Conservation (phyloP, 2,113 vertebrate genomes). For the Oceanites oceanicus region DNA sequence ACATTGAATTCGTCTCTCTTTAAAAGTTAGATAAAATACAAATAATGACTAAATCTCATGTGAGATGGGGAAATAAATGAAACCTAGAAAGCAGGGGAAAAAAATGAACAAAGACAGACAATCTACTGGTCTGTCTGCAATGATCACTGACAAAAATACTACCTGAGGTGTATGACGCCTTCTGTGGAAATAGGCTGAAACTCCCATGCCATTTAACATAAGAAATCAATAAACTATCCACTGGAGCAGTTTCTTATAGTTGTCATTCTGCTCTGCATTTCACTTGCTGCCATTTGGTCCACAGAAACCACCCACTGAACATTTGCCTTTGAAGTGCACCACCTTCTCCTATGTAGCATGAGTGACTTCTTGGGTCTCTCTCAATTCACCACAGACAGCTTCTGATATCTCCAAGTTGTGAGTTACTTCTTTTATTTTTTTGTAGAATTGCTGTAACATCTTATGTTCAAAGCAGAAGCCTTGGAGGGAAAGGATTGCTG, state of each 20-base stretch:
- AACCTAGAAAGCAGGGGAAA: not conserved
- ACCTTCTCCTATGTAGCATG: not conserved
- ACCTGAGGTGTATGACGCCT: not conserved
- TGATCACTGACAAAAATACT: not conserved
- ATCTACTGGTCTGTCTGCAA: not conserved
- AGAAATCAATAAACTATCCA: not conserved
- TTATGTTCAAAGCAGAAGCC: not conserved
- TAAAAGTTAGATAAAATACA: not conserved
- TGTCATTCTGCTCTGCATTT: conserved; percentile 11
- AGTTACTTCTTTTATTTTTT: not conserved
- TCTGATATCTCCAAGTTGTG: not conserved
- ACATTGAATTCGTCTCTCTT: not conserved
- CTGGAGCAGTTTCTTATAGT: not conserved
- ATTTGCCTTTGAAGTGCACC: conserved; percentile 12
- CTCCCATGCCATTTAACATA: not conserved
- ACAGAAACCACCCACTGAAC: conserved; percentile 46
- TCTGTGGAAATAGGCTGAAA: not conserved
- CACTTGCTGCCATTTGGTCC: conserved; percentile 8
- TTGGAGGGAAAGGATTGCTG: not conserved
- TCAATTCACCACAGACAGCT: not conserved
- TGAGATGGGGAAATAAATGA: not conserved
- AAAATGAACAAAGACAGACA: rapidly evolving
- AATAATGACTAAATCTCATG: not conserved
- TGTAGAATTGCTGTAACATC: not conserved
- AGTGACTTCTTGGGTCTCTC: conserved; percentile 40